Base-by-base conservation (phyloP, 2,113 vertebrate species). In the Hippocampus abdominalis region DNA sequence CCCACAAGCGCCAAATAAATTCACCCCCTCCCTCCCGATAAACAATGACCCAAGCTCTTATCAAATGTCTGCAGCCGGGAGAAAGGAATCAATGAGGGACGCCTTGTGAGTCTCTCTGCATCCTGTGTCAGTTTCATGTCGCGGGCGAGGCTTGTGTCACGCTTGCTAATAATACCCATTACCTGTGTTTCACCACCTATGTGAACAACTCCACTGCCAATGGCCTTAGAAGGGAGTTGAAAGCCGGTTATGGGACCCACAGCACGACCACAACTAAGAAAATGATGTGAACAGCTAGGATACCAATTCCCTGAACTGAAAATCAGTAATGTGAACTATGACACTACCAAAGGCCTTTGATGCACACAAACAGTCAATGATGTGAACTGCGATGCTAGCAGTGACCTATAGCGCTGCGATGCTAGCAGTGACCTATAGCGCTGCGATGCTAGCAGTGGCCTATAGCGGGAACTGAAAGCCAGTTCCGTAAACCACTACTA, bases 21-120 rank as follows among this genome's bases (percentile, higher is more conserved):
- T 7, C 20, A 42, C 36, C 36, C 61, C 3, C 36, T 40, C 39
- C 39, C 32, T 81, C 71, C 73, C 72, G 51, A 32, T 74, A 83
- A 85, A 86, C 81, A 88, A 87, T 88, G 80, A 74, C 71, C 25
- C 46, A 25, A 49, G 61, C 69, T 42, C 86, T 89, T 87, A 91
- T 91, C 84, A 84, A 69, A 62, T 80, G 80, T 12, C 77, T 68
- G 74, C 87, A 84, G 84, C 67, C 54, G 75, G 60, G 65, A 44
- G 66, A 42, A 64, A 59, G 61, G 71, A 84, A 90, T 90, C 75
- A 81, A 75, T 87, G 66, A 70, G 68, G 76, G 13, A 68, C 64
- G 63, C 59, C 57, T 69, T 71, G 73, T 68, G 77, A 70, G 68
- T 74, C 20, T 59, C 72, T 80, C 48, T 83, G 12, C 15, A 63